phyloP scores from a whole-genome alignment of 2,888 invertebrate genomes.

The Orchestes rusci region DNA sequence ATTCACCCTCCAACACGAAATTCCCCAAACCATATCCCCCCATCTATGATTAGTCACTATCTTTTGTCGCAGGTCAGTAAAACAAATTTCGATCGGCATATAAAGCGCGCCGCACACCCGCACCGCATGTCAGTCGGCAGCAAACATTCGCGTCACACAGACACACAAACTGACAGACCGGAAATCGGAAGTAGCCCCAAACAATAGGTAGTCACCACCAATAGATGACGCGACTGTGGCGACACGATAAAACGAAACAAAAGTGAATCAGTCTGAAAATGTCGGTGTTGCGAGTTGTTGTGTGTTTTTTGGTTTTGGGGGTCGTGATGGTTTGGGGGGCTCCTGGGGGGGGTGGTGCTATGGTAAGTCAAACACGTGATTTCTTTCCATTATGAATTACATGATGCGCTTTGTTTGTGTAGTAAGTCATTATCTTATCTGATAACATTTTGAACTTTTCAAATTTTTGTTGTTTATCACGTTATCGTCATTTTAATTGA shows the following conservation, averaged over 20 bases:
- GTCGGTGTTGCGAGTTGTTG: conserved; percentile 11
- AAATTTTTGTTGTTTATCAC: too few relatives aligned
- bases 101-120: too few relatives aligned
- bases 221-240: conserved; percentile 13
- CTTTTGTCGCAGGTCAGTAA: too few relatives aligned
- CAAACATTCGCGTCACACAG: too few relatives aligned
- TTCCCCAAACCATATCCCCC: too few relatives aligned
- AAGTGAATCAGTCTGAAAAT: conserved; percentile 1
- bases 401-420: not conserved
- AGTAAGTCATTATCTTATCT: too few relatives aligned
- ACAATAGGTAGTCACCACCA: conserved; percentile 3
- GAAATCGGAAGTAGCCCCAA: conserved; percentile 5
- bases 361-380: conserved; percentile 17
- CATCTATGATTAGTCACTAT: too few relatives aligned
- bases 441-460: too few relatives aligned
- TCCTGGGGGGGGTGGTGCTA: conserved; percentile 13
- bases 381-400: not conserved
- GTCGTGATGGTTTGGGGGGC: conserved; percentile 15
- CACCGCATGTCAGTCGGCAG: too few relatives aligned
- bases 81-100: too few relatives aligned
- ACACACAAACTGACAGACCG: not conserved
- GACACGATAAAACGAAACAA: conserved; percentile 8
- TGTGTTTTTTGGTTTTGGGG: conserved; percentile 16
- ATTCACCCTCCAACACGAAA: too few relatives aligned
- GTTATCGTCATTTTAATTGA: too few relatives aligned